A percentile compares a stretch with the other conserved stretches of the same genome.
Evolutionary conservation across 2,113 vertebrate genomes (phyloP).

Genomic region (Xiphorhynchus elegans): DNA sequence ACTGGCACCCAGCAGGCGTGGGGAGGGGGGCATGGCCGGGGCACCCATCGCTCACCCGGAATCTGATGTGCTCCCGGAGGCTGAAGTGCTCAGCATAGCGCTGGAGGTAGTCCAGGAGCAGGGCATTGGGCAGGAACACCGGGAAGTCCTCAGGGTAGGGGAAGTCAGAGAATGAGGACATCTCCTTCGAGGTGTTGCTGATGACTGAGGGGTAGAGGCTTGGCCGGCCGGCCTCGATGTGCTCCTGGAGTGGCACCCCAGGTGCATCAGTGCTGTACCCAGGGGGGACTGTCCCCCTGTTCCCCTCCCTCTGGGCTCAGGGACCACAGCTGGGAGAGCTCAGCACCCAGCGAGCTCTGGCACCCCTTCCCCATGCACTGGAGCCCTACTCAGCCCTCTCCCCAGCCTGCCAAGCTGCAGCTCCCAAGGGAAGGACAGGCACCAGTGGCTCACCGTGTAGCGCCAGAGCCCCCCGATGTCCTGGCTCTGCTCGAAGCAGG

Average conservation of each 20-base stretch:
- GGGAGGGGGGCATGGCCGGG: accelerated
- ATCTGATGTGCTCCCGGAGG: slow-evolving; percentile 76
- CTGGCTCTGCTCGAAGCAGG: slow-evolving; percentile 83
- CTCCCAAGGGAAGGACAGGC: accelerated
- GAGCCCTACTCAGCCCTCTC: accelerated
- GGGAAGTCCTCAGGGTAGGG: slow-evolving; percentile 86
- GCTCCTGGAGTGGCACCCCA: slow-evolving; percentile 65
- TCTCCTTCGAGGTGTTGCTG: slow-evolving; percentile 88
- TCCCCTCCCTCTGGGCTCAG: not conserved
- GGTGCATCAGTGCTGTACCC: not conserved
- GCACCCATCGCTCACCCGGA: slow-evolving; percentile 74
- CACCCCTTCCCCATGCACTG: accelerated
- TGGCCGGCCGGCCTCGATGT: slow-evolving; percentile 65
- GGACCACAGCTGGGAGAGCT: not conserved
- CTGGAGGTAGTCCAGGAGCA: slow-evolving; percentile 81
- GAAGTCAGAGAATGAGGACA: slow-evolving; percentile 88
- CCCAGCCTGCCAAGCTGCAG: not conserved
- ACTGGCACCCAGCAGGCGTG: accelerated
- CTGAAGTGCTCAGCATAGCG: slow-evolving; percentile 79
- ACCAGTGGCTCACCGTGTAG: slow-evolving; percentile 69
- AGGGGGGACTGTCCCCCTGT: accelerated
- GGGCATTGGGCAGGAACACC: slow-evolving; percentile 82
- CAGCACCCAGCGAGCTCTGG: not conserved
- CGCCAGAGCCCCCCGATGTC: slow-evolving; percentile 85
- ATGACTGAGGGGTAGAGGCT: slow-evolving; percentile 84